Base-by-base conservation (phyloP, 2,113 vertebrate genomes). In the Silurus asotus region DNA sequence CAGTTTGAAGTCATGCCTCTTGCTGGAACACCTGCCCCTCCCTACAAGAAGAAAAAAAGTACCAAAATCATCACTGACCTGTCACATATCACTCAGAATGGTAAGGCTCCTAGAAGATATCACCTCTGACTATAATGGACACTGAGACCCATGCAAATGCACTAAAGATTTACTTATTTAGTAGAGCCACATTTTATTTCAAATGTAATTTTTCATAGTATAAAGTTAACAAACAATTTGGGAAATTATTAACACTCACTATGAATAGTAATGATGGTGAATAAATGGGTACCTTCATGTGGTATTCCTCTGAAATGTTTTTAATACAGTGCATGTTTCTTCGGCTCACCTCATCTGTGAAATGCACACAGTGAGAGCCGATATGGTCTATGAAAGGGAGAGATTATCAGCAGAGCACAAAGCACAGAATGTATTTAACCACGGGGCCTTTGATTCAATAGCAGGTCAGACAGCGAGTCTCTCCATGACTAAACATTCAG, bases 11-110 rank as follows among this genome's bases (percentile, higher is more conserved):
- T 85, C 93, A 99, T 98, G 98, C 97, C 98, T 78, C 94, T 96
- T 88, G 95, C 96, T 89, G 96, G 96, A 96, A 99, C 95, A 90
- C 97, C 97, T 65, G 97, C 97, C 87, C 96, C 96, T 82, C 94
- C 96, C 87, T 93, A 94, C 93, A 99, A 97, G 95, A 96, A 97
- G 95, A 98, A 97, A 97, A 99, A 96, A 94, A 90, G 95, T 89
- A 91, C 96, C 91, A 99, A 95, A 93, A 94, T 97, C 93, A 96
- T 97, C 92, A 94, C 94, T 61, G 94, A 96, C 92, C 88, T 95
- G 72, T 91, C 94, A 85, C 92, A 94, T 90, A 93, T 98, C 93
- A 89, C 93, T 89, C 95, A 97, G 91, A 94, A 97, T 95, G 97
- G 97, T 97, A 95, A 96, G 95, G 64, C 62, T 83, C 72, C 61